These are phyloP conservation scores for Leptinotarsa rubiginosa DNA, from an alignment of 2,888 invertebrate genomes.

Conservation along the genomic window DNA sequence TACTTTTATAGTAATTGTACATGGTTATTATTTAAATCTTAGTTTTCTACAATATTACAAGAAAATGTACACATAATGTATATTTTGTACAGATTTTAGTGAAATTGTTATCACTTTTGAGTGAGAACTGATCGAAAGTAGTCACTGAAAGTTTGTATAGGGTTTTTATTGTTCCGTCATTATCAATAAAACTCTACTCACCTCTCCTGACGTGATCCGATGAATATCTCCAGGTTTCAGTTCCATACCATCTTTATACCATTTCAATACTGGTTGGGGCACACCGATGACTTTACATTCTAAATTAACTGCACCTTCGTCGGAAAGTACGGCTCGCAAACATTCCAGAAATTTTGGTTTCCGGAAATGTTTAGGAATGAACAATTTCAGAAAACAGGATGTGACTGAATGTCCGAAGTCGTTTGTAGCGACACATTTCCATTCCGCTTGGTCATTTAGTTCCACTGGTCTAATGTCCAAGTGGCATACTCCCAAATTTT, in stretches of 20 bases:
- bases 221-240: conserved; percentile 92
- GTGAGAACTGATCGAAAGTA: too few species aligned
- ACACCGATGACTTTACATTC: conserved; percentile 95
- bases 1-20: too few species aligned
- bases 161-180: too few species aligned
- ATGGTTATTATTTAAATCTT: too few species aligned
- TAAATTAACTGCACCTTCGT: conserved; percentile 88
- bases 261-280: conserved; percentile 88
- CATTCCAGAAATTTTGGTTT: conserved; percentile 89
- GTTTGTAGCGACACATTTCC: conserved; percentile 91
- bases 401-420: conserved; percentile 91
- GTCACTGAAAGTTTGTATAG: too few species aligned
- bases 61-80: too few species aligned
- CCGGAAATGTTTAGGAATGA: conserved; percentile 89
- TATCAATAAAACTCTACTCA: conserved; percentile 39
- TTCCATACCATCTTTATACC: conserved; percentile 93
- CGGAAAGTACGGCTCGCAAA: conserved; percentile 85
- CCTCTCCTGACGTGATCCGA: conserved; percentile 87
- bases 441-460: conserved; percentile 88
- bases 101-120: too few species aligned
- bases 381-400: conserved; percentile 85
- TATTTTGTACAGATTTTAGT: too few species aligned
- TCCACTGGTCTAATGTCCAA: conserved; percentile 81
- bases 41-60: too few species aligned
- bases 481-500: conserved; percentile 78